These are phyloP conservation scores for Teleopsis dalmanni DNA, from an alignment of 1,140 invertebrate genomes.

Conservation along the genomic window DNA sequence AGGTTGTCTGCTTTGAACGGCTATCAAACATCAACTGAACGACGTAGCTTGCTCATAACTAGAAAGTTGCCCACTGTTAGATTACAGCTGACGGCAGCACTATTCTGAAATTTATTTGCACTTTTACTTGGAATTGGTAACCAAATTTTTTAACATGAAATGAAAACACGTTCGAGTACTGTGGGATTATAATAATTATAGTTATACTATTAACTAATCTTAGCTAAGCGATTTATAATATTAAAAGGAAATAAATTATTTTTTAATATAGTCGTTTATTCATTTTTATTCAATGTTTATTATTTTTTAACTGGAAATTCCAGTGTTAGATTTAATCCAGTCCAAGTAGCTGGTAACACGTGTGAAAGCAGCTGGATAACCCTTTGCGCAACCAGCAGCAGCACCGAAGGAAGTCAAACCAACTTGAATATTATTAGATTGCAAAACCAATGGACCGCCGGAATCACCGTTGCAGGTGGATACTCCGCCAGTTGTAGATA, in stretches of 20 bases:
- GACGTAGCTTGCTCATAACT: no score
- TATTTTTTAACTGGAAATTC: slow-evolving; percentile 15
- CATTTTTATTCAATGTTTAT: background rate
- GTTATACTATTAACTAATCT: background rate
- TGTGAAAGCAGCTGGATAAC: slow-evolving; percentile 48
- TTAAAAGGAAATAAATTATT: background rate
- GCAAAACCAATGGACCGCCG: slow-evolving; percentile 46
- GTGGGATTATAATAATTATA: no score
- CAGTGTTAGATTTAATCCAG: slow-evolving; percentile 46
- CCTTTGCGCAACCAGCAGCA: slow-evolving; percentile 45
- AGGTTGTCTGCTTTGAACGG: no score
- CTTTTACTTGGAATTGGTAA: no score
- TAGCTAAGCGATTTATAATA: background rate
- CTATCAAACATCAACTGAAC: no score
- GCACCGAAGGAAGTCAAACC: slow-evolving; percentile 52
- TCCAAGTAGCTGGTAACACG: slow-evolving; percentile 48
- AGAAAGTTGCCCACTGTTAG: no score
- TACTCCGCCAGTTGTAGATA: slow-evolving; percentile 21
- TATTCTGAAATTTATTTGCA: no score
- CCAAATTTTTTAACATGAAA: background rate
- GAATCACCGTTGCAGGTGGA: slow-evolving; percentile 46
- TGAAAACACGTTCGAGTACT: background rate
- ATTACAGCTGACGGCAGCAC: no score
- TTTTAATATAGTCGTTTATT: background rate
- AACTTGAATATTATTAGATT: slow-evolving; percentile 25